phyloP scores from a whole-genome alignment of 2,888 invertebrate genomes.

The Neuroscelio doddi region DNA sequence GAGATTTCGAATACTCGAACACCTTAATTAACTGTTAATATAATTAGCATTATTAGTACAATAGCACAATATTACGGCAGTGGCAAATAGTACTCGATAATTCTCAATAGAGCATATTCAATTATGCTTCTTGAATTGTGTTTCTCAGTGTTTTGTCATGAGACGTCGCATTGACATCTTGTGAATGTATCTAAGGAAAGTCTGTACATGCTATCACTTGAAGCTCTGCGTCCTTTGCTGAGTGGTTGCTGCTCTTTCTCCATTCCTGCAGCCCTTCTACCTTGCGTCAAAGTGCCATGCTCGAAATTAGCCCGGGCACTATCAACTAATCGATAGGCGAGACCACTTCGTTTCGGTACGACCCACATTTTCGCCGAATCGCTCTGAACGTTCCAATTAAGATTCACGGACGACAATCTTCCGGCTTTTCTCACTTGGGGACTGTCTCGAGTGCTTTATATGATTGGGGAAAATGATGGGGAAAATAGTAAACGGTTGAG shows the following conservation, averaged over 20 bases:
- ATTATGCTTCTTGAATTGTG: too few relatives aligned
- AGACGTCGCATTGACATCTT: not conserved
- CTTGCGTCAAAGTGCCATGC: slow-evolving; percentile 24
- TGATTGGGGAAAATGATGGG: slow-evolving; percentile 22
- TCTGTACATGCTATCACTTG: too few relatives aligned
- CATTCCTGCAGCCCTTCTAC: slow-evolving; percentile 9
- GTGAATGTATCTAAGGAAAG: slow-evolving; percentile 19
- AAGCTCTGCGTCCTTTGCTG: slow-evolving; percentile 7
- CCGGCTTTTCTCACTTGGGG: slow-evolving; percentile 28
- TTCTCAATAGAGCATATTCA: too few relatives aligned
- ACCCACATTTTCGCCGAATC: slow-evolving; percentile 41
- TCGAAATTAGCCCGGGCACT: slow-evolving; percentile 42
- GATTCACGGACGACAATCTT: slow-evolving; percentile 32
- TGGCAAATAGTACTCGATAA: too few relatives aligned
- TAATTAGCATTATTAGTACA: too few relatives aligned
- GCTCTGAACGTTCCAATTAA: slow-evolving; percentile 30
- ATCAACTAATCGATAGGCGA: slow-evolving; percentile 43
- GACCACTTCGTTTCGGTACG: slow-evolving; percentile 39
- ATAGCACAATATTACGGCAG: too few relatives aligned
- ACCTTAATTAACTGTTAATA: too few relatives aligned
- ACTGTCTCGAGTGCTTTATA: slow-evolving; percentile 12
- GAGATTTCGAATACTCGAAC: too few relatives aligned
- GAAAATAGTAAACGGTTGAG: slow-evolving; percentile 15
- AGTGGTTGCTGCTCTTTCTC: not conserved
- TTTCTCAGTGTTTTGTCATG: too few relatives aligned